Evolutionary conservation across 2,888 invertebrate species (phyloP).

Genomic region (Tanaodytes sp.): DNA sequence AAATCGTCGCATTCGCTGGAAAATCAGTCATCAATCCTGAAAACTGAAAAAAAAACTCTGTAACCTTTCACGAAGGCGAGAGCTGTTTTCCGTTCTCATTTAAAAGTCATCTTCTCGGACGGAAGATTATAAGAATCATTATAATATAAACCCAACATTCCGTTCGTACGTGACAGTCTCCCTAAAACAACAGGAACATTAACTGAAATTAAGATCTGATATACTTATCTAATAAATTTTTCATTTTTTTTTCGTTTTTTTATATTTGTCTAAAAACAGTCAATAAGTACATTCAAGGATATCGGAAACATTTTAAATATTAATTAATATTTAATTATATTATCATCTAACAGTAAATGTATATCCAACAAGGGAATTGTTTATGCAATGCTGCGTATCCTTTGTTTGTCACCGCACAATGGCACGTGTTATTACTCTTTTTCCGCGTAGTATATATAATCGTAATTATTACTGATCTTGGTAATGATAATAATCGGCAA

Average conservation of each 20-base stretch:
- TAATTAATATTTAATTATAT: conserved; percentile 64
- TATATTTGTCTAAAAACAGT: conserved; percentile 66
- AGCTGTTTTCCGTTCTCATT: too few relatives aligned
- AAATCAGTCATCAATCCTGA: too few relatives aligned
- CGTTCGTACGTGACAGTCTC: too few relatives aligned
- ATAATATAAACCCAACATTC: too few relatives aligned
- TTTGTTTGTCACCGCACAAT: conserved; percentile 66
- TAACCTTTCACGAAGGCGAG: too few relatives aligned
- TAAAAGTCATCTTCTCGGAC: too few relatives aligned
- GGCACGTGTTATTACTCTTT: conserved; percentile 66
- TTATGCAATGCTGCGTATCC: conserved; percentile 65
- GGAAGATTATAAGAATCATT: too few relatives aligned
- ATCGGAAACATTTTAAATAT: conserved; percentile 70
- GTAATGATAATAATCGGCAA: conserved; percentile 38
- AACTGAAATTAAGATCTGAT: neutral
- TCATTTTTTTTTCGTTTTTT: neutral
- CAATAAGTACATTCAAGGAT: conserved; percentile 72
- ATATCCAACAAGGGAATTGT: conserved; percentile 67
- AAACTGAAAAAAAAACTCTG: too few relatives aligned
- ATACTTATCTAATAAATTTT: neutral
- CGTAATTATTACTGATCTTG: conserved; percentile 50
- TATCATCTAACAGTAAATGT: conserved; percentile 67
- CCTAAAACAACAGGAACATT: too few relatives aligned
- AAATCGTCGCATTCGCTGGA: too few relatives aligned
- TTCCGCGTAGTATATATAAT: conserved; percentile 51